Evolutionary conservation across 2,888 invertebrate species (phyloP), one percentile per base, ranked within the genome.

Genomic region (Limnephilus marmoratus): DNA sequence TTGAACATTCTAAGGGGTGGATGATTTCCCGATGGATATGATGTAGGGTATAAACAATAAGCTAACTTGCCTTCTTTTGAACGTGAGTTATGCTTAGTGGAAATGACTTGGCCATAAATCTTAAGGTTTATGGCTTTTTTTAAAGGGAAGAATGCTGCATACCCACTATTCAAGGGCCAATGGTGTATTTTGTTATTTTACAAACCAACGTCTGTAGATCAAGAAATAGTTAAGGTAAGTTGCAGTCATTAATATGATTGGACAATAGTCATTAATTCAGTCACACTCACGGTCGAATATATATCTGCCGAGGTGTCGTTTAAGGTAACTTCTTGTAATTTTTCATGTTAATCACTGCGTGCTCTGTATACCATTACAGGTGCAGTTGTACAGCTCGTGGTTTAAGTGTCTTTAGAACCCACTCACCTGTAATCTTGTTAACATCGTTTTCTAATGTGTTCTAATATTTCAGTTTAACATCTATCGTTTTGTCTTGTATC

Each of bases 211-310:
- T 9, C 68, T 68, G n/a, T 9, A 68, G 68, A 68, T 68, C 68
- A 1, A 68, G 68, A 68, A 68, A 68, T 24, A 24, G 68, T 68
- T 68, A 83, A 83, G 83, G 83, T 24, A 83, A 83, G 83, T 37
- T 83, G 83, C 45, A 86, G 53, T 41, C 80, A 88, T 88, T 88
- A 68, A 68, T 88, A 53, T 34, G 34, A 37, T 86, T 68, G 29
- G 88, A 88, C 88, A 88, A 31, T 68, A 34, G 86, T 80, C 68
- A 88, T 88, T 88, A 88, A 88, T 88, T 45, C 11, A 88, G 5
- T 80, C 34, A 45, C 68, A 80, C 34, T 11, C 34, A 80, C 7
- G 88, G 68, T 88, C 53, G 34, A 88, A 88, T 88, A 88, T 53
- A 88, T 88, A 88, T 53, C 88, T 80, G 13, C 18, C n/a, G 37